Percentiles rank a stretch among this genome's conserved stretches.
Conservation (phyloP, 2,888 invertebrate species). For the Tricholauxania praeusta region DNA sequence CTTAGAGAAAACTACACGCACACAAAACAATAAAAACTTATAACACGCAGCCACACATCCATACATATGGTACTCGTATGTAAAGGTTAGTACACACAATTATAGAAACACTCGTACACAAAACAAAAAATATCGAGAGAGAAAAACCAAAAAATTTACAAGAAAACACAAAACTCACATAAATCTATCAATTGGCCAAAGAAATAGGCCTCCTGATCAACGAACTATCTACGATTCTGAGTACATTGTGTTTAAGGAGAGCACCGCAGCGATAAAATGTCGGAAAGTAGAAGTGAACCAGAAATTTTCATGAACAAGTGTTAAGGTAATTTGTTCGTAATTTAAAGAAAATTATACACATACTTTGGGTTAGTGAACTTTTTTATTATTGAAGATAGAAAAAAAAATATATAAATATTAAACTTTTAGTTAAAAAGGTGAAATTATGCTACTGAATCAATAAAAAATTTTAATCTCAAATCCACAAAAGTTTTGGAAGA, state of each 20-base stretch:
- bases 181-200: conserved; percentile 60
- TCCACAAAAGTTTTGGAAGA: no score
- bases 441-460: neutral
- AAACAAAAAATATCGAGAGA: neutral
- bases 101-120: conserved; percentile 1
- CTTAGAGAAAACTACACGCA: conserved; percentile 32
- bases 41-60: neutral
- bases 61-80: neutral
- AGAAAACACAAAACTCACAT: conserved; percentile 50
- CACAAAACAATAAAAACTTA: neutral
- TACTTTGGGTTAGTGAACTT: conserved; percentile 55
- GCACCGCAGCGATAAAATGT: neutral
- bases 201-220: conserved; percentile 33
- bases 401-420: conserved; percentile 2
- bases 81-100: neutral
- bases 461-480: no score
- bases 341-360: conserved; percentile 28
- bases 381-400: neutral
- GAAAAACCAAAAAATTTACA: conserved; percentile 32
- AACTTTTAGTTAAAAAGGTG: neutral
- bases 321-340: conserved; percentile 13
- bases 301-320: conserved; percentile 22
- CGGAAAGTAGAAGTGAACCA: neutral
- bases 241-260: neutral
- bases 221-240: neutral